These are phyloP conservation scores for Pseudococcus jackbeardsleyi DNA, from an alignment of 2,888 invertebrate genomes.

Conservation along the genomic window DNA sequence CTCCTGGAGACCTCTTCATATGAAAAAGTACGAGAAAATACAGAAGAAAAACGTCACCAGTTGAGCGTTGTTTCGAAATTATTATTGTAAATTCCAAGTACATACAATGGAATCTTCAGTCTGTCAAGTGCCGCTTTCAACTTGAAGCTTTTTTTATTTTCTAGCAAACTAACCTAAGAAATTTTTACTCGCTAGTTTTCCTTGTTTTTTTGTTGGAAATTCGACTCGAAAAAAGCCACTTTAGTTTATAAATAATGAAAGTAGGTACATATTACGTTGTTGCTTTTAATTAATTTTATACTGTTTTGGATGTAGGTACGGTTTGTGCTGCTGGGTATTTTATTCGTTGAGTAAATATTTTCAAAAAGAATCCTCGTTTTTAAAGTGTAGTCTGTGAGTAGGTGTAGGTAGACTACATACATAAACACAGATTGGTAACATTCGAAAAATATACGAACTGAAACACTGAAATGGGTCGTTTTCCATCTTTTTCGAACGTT, in stretches of 20 bases:
- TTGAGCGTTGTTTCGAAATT: slow-evolving; percentile 34
- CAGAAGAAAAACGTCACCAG: background rate
- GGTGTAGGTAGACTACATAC: background rate
- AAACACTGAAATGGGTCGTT: too few species aligned
- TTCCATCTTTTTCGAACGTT: too few species aligned
- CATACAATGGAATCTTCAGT: slow-evolving; percentile 8
- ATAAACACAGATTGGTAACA: background rate
- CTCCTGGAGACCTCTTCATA: background rate
- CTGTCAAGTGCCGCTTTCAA: background rate
- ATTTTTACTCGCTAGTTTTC: background rate
- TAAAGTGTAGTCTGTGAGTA: background rate
- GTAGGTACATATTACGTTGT: background rate
- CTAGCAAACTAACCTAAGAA: background rate
- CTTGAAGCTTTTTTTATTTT: background rate
- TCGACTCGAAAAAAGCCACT: background rate
- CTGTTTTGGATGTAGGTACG: background rate
- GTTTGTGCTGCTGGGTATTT: background rate
- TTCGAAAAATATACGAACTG: background rate
- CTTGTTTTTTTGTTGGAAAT: background rate
- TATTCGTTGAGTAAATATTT: background rate
- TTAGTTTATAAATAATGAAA: background rate
- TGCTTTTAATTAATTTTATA: background rate
- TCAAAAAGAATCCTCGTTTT: background rate
- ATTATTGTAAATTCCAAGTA: background rate
- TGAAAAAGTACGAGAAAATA: slow-evolving; percentile 9